phyloP scores from a whole-genome alignment of 2,113 vertebrate genomes.

The Salvelinus fontinalis region DNA sequence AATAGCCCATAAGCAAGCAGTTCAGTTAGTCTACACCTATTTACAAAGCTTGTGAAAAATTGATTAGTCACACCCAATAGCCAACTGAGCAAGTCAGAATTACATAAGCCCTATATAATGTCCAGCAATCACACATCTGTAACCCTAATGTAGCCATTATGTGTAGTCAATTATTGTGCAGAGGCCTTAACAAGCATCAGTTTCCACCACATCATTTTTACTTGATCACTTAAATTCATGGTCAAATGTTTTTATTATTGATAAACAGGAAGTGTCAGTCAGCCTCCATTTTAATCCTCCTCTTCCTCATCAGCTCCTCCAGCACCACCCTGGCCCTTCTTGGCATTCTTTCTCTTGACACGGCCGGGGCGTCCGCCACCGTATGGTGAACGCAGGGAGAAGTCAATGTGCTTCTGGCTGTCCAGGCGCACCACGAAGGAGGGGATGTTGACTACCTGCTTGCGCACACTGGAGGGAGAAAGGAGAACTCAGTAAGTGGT shows the following conservation, averaged over 20 bases:
- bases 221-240: slow-evolving; percentile 11
- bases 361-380: slow-evolving; percentile 89
- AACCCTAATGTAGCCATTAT: too few species aligned
- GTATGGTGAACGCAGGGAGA: slow-evolving; percentile 88
- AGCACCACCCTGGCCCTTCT: slow-evolving; percentile 88
- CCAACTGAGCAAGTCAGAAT: too few species aligned
- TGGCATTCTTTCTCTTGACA: slow-evolving; percentile 93
- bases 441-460: slow-evolving; percentile 94
- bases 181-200: too few species aligned
- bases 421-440: slow-evolving; percentile 93
- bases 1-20: too few species aligned
- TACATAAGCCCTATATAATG: too few species aligned
- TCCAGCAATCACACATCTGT: too few species aligned
- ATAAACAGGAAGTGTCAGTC: slow-evolving; percentile 31
- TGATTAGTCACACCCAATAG: too few species aligned
- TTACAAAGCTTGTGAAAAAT: too few species aligned
- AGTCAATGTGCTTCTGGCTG: slow-evolving; percentile 95
- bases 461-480: slow-evolving; percentile 79
- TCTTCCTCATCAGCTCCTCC: slow-evolving; percentile 88
- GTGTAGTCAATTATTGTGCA: too few species aligned
- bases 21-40: too few species aligned
- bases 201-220: too few species aligned
- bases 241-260: slow-evolving; percentile 69
- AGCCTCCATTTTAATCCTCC: slow-evolving; percentile 80
- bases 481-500: not conserved